These are phyloP conservation scores for Melanitta fusca DNA, from an alignment of 2,797 vertebrate genomes.

Conservation along the genomic window DNA sequence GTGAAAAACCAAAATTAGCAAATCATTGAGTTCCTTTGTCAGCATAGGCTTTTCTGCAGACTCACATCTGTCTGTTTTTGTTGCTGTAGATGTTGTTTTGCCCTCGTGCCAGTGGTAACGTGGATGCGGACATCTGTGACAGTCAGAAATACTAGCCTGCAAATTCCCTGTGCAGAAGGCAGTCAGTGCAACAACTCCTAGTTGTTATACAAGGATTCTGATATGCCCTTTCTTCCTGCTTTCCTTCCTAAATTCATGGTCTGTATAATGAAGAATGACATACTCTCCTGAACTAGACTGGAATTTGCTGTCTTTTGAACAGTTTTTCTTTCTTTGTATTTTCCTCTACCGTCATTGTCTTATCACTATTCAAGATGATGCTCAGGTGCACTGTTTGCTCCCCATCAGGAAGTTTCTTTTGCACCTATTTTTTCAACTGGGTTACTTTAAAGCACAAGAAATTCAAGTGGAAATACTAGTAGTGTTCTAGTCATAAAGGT, in stretches of 20 bases:
- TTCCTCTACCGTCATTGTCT: not conserved
- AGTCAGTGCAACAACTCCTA: not conserved
- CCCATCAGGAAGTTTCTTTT: not conserved
- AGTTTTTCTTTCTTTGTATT: not conserved
- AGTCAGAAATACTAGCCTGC: not conserved
- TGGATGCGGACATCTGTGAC: not conserved
- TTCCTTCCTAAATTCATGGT: not conserved
- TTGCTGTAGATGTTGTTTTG: constrained; percentile 29
- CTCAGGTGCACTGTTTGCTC: not conserved
- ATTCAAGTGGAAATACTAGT: not conserved
- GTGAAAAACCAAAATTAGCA: constrained; percentile 11
- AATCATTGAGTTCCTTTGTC: not conserved
- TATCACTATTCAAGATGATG: not conserved
- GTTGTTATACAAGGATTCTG: not conserved
- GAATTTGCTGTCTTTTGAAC: not conserved
- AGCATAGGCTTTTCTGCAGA: constrained; percentile 13
- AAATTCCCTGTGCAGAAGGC: not conserved
- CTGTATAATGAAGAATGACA: not conserved
- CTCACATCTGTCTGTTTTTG: constrained; percentile 49
- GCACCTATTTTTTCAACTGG: not conserved
- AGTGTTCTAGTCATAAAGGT: not conserved
- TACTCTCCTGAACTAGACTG: not conserved
- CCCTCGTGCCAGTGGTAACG: not conserved
- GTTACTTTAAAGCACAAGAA: not conserved
- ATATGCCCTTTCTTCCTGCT: not conserved